phyloP scores from a whole-genome alignment of 1,140 invertebrate genomes.

The Cyclina sinensis region DNA sequence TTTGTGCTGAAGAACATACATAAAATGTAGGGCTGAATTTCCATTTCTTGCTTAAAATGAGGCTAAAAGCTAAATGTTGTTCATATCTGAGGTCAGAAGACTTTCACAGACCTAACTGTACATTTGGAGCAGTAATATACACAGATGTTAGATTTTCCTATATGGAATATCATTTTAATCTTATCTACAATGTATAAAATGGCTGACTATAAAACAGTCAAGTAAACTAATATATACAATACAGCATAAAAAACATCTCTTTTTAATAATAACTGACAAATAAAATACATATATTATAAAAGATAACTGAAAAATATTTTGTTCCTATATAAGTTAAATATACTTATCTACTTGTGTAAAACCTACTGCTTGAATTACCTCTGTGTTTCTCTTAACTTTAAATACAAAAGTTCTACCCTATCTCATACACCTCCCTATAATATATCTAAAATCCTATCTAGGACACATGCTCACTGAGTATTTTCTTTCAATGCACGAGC shows the following conservation, averaged over 20 bases:
- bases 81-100: no score
- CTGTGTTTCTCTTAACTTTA: background rate
- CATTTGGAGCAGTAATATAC: no score
- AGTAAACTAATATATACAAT: background rate
- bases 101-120: no score
- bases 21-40: no score
- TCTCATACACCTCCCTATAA: background rate
- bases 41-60: no score
- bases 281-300: background rate
- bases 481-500: constrained; percentile 30
- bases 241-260: background rate
- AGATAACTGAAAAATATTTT: no score
- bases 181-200: background rate
- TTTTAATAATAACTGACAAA: background rate
- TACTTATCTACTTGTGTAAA: background rate
- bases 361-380: background rate
- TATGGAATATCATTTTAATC: no score
- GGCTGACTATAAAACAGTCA: background rate
- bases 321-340: background rate
- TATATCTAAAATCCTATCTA: background rate
- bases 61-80: no score
- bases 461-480: constrained; percentile 4
- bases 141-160: no score
- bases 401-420: background rate
- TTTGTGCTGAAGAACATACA: no score